Evolutionary conservation across 1,140 invertebrate species (phyloP).

Genomic region (Acromyrmex charruanus): DNA sequence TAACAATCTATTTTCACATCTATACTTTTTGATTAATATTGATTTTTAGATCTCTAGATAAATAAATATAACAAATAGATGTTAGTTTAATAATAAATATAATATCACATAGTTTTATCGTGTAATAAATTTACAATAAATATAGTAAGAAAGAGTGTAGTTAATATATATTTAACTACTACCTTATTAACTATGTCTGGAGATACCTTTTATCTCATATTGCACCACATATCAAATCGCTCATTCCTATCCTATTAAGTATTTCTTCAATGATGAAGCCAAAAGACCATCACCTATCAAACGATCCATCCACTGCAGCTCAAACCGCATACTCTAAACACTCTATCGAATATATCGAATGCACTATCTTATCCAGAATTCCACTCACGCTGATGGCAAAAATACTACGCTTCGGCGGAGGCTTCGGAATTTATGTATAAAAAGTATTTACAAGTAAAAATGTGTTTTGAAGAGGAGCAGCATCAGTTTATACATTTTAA

Average conservation of each 20-base stretch:
- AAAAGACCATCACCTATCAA: background rate
- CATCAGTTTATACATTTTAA: background rate
- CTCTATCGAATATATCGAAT: conserved; percentile 38
- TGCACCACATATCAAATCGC: background rate
- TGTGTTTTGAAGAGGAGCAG: background rate
- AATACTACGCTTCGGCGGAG: background rate
- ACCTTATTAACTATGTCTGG: background rate
- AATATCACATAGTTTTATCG: background rate
- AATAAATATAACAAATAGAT: background rate
- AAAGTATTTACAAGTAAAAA: conserved; percentile 3
- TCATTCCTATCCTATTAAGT: conserved; percentile 24
- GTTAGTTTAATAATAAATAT: background rate
- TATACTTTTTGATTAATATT: background rate
- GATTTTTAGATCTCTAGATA: background rate
- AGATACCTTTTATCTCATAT: background rate
- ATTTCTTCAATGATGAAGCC: conserved; percentile 33
- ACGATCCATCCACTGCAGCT: conserved; percentile 4
- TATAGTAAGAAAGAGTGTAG: background rate
- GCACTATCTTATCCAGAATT: conserved; percentile 16
- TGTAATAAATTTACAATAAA: background rate
- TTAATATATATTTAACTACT: background rate
- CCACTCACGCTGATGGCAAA: background rate
- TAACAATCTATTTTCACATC: background rate
- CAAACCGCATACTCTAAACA: conserved; percentile 37
- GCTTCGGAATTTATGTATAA: conserved; percentile 35